Base-by-base conservation (phyloP, 30 jellyfish, hydroid and myxozoan genomes). In the Rhopilema esculentum region DNA sequence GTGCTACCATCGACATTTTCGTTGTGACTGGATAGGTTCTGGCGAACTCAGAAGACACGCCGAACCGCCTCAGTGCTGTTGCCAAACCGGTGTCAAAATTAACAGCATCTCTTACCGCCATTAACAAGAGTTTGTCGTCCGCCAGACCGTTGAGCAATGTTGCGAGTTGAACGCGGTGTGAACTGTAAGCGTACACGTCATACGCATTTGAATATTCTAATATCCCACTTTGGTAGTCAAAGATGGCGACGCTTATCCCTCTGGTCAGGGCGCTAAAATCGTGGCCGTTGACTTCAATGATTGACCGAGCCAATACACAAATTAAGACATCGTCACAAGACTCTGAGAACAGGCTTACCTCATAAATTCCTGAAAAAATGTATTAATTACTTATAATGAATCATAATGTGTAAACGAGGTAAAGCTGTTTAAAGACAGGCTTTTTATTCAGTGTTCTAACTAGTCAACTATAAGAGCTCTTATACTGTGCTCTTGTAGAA, bases 11-110 rank as follows among this genome's bases (percentile, higher is more conserved):
- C 7, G 78, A 67, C 33, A 67, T 20, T 16, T 2, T 16, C 16
- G 28, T 67, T 8, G 22, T 50, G 16, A 12, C 9, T 6, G 26
- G 26, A 17, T 20, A 2, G 7, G 32, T 15, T 7, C 49, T n/a
- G 25, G 86, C 86, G 73, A 75, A 75, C 19, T 24, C n/a, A 49
- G 73, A 7, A 2, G 86, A 21, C 8, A 75, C 86, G 66, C 86
- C 86, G 25, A 20, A 49, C 9, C 73, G 16, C 49, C 32, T 69
- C 12, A 75, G 50, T 16, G 86, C 86, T 48, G 32, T 16, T 28
- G 72, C 86, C 18, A 75, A 24, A 40, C 32, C 67, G 19, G 32
- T 21, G 74, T 33, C 66, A 12, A 75, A 22, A 16, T 17, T 40
- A 49, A 22, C 73, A 0, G 16, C 19, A 16, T 20, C 72, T 24